Conservation (phyloP, 2,113 vertebrate genomes). For the Sinocyclocheilus maitianheensis region DNA sequence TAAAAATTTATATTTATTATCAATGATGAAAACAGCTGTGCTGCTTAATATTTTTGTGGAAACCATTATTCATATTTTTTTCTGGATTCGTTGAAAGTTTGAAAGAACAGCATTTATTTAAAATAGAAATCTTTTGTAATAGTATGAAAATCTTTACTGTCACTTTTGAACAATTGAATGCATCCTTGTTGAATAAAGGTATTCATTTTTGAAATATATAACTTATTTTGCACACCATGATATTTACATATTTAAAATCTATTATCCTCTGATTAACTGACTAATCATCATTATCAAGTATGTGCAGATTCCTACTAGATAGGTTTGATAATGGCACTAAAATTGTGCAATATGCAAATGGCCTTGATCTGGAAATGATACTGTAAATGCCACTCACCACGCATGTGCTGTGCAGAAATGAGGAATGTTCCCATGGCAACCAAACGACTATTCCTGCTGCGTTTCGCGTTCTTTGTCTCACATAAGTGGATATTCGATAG, state of each 20-base stretch:
- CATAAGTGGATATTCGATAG: slow-evolving; percentile 27
- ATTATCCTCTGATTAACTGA: too few relatives aligned
- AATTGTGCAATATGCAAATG: slow-evolving; percentile 22
- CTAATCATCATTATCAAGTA: too few relatives aligned
- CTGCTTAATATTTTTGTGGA: not conserved
- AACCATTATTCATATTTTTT: too few relatives aligned
- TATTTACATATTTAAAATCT: too few relatives aligned
- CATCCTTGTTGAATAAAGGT: too few relatives aligned
- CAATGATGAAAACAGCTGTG: not conserved
- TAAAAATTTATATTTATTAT: not conserved
- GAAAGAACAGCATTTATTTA: too few relatives aligned
- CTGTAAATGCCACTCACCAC: slow-evolving; percentile 51
- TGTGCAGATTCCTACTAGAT: not conserved
- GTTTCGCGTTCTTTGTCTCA: slow-evolving; percentile 55
- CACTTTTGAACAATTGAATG: too few relatives aligned
- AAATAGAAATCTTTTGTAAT: too few relatives aligned
- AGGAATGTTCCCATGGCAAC: slow-evolving; percentile 60
- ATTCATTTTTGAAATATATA: too few relatives aligned
- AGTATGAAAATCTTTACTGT: too few relatives aligned
- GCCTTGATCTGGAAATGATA: slow-evolving; percentile 43
- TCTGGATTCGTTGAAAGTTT: too few relatives aligned
- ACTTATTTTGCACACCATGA: too few relatives aligned
- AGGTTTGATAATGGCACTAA: slow-evolving; percentile 8
- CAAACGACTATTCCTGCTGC: slow-evolving; percentile 55
- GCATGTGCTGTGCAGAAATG: slow-evolving; percentile 47